Evolutionary conservation across 2,797 vertebrate species (phyloP).

Genomic region (Decapterus maruadsi): DNA sequence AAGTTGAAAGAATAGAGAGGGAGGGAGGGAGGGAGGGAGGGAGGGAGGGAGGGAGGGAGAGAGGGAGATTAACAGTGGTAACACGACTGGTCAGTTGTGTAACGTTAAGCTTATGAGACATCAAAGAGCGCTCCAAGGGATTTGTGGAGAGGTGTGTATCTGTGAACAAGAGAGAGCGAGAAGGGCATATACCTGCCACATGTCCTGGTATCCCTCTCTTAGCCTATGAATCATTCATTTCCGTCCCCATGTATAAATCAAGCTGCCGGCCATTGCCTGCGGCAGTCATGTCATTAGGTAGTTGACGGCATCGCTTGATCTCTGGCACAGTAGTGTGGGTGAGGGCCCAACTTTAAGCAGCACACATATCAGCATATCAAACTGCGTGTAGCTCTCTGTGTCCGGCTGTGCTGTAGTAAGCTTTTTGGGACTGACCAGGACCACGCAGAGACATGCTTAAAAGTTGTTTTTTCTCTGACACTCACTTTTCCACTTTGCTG

Average conservation of each 20-base stretch:
- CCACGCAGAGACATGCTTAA: slow-evolving; percentile 12
- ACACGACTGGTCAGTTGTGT: slow-evolving; percentile 51
- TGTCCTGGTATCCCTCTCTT: slow-evolving; percentile 62
- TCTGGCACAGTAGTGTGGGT: slow-evolving; percentile 67
- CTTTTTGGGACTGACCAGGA: slow-evolving; percentile 29
- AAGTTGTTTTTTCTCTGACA: slow-evolving; percentile 15
- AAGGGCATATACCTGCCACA: slow-evolving; percentile 49
- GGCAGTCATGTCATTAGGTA: slow-evolving; percentile 80
- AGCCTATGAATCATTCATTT: slow-evolving; percentile 85
- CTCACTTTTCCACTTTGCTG: slow-evolving; percentile 9
- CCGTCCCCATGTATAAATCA: slow-evolving; percentile 85
- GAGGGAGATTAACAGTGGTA: slow-evolving; percentile 20
- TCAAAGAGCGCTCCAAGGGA: slow-evolving; percentile 45
- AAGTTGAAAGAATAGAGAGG: slow-evolving; percentile 25
- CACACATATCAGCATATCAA: slow-evolving; percentile 56
- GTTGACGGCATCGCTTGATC: slow-evolving; percentile 82
- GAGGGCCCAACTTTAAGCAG: slow-evolving; percentile 62
- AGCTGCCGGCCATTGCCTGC: slow-evolving; percentile 72
- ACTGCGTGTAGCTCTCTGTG: slow-evolving; percentile 27
- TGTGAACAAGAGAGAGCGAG: slow-evolving; percentile 34
- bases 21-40: slow-evolving; percentile 27
- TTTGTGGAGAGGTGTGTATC: slow-evolving; percentile 61
- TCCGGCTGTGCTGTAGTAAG: slow-evolving; percentile 20
- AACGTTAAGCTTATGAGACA: slow-evolving; percentile 59
- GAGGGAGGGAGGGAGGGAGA: slow-evolving; percentile 27